Evolutionary conservation across 2,888 invertebrate species (phyloP).

Genomic region (Luperina testacea): DNA sequence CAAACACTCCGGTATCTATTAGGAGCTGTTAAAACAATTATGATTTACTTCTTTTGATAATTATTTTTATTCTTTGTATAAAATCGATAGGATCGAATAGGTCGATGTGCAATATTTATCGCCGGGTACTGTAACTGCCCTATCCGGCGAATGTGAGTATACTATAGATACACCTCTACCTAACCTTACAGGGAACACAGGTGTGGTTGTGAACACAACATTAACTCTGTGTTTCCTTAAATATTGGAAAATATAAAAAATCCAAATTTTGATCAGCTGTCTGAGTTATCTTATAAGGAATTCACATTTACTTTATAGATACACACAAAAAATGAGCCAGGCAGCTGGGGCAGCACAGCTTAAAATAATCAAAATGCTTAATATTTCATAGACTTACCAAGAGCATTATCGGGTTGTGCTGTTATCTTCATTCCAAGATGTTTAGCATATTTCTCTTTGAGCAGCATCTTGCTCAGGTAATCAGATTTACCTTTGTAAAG

Average conservation of each 20-base stretch:
- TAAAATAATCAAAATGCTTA: conserved; percentile 1
- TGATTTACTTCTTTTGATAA: no score
- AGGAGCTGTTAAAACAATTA: no score
- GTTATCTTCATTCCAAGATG: conserved; percentile 75
- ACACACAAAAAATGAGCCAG: background rate
- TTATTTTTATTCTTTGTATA: no score
- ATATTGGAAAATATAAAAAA: background rate
- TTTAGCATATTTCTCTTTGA: conserved; percentile 82
- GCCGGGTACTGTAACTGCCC: no score
- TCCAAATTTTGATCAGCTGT: background rate
- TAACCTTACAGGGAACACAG: background rate
- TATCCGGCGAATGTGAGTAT: background rate
- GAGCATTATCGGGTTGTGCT: conserved; percentile 72
- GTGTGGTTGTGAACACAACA: background rate
- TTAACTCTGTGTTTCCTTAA: background rate
- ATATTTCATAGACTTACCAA: conserved; percentile 41
- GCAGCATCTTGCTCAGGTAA: conserved; percentile 76
- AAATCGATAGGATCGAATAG: no score
- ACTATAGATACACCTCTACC: background rate
- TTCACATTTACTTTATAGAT: background rate
- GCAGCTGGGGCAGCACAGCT: background rate
- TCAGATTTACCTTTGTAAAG: conserved; percentile 75
- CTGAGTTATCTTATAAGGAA: background rate
- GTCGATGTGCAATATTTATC: no score
- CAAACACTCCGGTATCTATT: no score